A percentile compares a stretch with the other conserved stretches of the same genome.
Conservation (phyloP, 2,113 vertebrate genomes). For the Perca fluviatilis region DNA sequence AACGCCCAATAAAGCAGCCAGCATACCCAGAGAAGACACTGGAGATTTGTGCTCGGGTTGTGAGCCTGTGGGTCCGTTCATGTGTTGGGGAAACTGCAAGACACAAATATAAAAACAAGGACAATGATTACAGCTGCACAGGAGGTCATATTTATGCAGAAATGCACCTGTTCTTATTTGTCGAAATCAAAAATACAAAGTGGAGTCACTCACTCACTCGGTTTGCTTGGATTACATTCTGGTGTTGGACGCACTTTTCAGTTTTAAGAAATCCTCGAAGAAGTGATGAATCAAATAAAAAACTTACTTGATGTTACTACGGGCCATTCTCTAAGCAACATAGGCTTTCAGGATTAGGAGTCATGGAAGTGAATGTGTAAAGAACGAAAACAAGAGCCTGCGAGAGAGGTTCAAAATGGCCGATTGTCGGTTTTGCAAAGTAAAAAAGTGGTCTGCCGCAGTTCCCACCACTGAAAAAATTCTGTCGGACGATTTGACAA, state of each 20-base stretch:
- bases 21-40: slow-evolving; percentile 29
- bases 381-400: not conserved
- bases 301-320: too few species aligned
- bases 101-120: slow-evolving; percentile 22
- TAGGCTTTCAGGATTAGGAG: not conserved
- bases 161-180: not conserved
- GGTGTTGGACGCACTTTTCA: not conserved
- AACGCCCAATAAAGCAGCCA: slow-evolving; percentile 45
- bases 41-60: slow-evolving; percentile 53
- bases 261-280: not conserved
- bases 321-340: too few species aligned
- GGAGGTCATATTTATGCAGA: not conserved
- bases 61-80: slow-evolving; percentile 68
- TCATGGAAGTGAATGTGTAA: not conserved
- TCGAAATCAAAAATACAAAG: not conserved
- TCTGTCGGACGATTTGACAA: too few species aligned
- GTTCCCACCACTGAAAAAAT: too few species aligned
- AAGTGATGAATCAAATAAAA: not conserved
- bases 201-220: not conserved
- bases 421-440: not conserved
- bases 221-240: not conserved
- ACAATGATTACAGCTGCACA: not conserved
- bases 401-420: not conserved
- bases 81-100: slow-evolving; percentile 57
- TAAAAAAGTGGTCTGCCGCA: too few species aligned